Evolutionary conservation across 2,888 invertebrate species (phyloP), one percentile per base, ranked within the genome.

Genomic region (Operophtera brumata): DNA sequence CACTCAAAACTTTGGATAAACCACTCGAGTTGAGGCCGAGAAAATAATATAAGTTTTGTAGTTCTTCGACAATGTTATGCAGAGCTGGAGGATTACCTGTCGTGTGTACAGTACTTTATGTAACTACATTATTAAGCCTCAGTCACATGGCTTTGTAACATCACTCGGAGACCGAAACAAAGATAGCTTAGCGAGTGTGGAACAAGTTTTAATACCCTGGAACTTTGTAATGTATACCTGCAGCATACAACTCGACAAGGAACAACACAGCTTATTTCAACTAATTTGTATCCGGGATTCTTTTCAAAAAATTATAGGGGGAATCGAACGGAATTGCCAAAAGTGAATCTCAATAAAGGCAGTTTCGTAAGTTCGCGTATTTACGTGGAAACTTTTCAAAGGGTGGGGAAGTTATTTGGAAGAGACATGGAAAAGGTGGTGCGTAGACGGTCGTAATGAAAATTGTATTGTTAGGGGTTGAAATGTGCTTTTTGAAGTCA

Each of bases 351-450:
- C 81, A 81, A 82, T 83, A 82, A 78, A 75, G 76, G 73, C 68
- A 72, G 73, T 72, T 75, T 67, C 65, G 67, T 61, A 65, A 67
- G 66, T 66, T 70, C 65, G 39, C 54, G 61, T 60, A 60, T 59
- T 60, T 61, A 57, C 56, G 46, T 65, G 67, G 65, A 57, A 82
- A 86, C 76, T 84, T 87, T 80, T 80, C 78, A 84, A 85, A 85
- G 85, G 84, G 87, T 84, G 75, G 70, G 73, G 70, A 78, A 80
- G 78, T 80, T 81, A 81, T 82, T 82, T 77, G 74, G 73, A 75
- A 68, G 73, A 81, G 79, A 90, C 84, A 84, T 70, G 82, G 75
- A 83, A 85, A 83, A 86, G 87, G 86, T 85, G 85, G 86, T 77
- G 71, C 84, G 77, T 77, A 68, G 67, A 73, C 69, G 63, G 66